phyloP scores from a whole-genome alignment of 2,797 vertebrate genomes.

The Megaceryle alcyon region DNA sequence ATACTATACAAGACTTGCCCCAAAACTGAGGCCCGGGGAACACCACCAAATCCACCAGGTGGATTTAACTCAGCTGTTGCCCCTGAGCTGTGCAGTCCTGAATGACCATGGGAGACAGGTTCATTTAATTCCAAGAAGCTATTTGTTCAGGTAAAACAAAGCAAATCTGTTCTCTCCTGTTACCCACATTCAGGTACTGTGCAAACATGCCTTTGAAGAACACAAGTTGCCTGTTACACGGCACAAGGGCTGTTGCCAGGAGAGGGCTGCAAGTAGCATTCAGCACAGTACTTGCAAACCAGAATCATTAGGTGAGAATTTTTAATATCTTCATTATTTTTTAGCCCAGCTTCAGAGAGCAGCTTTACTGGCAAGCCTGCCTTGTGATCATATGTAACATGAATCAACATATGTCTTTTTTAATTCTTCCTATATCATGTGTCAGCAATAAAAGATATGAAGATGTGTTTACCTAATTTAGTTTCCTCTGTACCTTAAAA shows the following conservation, averaged over 20 bases:
- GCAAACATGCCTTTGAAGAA: background rate
- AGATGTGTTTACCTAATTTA: background rate
- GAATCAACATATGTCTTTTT: background rate
- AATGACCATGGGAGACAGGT: background rate
- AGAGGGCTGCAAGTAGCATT: background rate
- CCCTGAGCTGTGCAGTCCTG: rapidly evolving
- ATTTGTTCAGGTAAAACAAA: background rate
- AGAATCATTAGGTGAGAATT: background rate
- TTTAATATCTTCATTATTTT: background rate
- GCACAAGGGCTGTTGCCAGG: background rate
- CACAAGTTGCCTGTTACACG: background rate
- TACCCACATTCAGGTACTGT: background rate
- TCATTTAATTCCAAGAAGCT: background rate
- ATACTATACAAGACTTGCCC: no score
- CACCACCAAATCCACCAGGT: no score
- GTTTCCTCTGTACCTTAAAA: background rate
- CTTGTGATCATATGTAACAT: background rate
- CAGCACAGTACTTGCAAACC: background rate
- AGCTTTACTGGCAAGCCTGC: background rate
- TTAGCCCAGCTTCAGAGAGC: background rate
- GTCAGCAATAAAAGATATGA: background rate
- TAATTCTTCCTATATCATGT: background rate
- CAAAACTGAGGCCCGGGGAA: no score
- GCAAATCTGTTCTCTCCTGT: background rate
- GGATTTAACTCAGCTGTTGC: background rate